Base-by-base conservation (phyloP, 2,113 vertebrate genomes). In the Cyprinus carpio region DNA sequence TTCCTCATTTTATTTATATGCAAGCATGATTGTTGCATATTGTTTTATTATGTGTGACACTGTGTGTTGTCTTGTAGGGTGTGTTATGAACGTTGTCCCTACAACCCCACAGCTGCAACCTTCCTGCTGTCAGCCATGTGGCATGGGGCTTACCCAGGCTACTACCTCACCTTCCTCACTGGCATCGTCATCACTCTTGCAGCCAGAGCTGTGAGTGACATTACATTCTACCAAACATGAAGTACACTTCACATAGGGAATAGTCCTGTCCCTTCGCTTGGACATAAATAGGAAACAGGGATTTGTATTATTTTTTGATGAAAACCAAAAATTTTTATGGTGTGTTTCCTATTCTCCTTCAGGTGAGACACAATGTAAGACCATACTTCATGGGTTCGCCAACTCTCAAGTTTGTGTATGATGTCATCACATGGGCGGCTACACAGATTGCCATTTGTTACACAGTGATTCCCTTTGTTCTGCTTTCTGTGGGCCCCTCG, bases 61-160 rank as follows among this genome's bases (percentile, higher is more conserved):
- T 82, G 49, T 88, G 25, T 86, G 51, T 74, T 85, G 11, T 80
- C 43, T 23, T 83, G 71, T 87, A 99, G 97, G 94, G 97, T 99
- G 64, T 97, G 97, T 92, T 98, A 99, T 4, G 96, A 98, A 72
- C 94, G 97, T 51, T 95, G 95, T 74, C 94, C 95, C 86, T 93
- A 95, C 93, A 96, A 95, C 85, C 97, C 97, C 5, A 98, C 96
- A 0, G 94, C 96, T 56, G 96, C 97, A 89, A 98, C 97, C 40
- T 99, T 98, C 93, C 89, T 98, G 82, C 95, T 99, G 75, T 99
- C 97, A 13, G 97, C 97, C 86, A 95, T 98, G 91, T 99, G 97
- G 97, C 97, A 99, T 0, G 97, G 97, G 8, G 97, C 98, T 1
- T 99, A 99, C 88, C 97, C 97, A 6, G 97, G 97, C 75, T 99